Evolutionary conservation across 2,113 vertebrate genomes (phyloP), one percentile per base, ranked within the genome.

Genomic region (Platysternon megacephalum): DNA sequence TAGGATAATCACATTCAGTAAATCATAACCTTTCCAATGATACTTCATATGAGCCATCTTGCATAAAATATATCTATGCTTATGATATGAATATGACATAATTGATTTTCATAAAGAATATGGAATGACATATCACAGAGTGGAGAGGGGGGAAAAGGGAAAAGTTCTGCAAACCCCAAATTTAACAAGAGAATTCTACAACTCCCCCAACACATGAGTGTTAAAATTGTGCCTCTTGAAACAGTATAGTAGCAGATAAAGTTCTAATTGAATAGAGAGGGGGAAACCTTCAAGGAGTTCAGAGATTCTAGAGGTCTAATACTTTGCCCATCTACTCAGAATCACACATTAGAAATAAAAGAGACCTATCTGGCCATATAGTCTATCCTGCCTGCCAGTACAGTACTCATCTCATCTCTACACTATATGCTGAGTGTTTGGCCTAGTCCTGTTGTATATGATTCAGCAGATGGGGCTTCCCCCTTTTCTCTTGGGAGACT

Each of bases 81-180:
- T n/a, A n/a, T n/a, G n/a, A n/a, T n/a, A n/a, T n/a, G n/a, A n/a
- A n/a, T n/a, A n/a, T n/a, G n/a, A n/a, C n/a, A n/a, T n/a, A n/a
- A n/a, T n/a, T n/a, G n/a, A n/a, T 52, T 52, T 6, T 52, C 51
- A 19, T 17, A 52, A 52, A 51, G 14, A 17, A 52, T 52, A 52
- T 52, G 17, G 51, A 52, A 52, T 17, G 51, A 17, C 51, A 19
- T 2, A 52, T 19, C 51, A 52, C 51, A 52, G 51, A 52, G 58
- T 1, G 56, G 3, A 4, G 13, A 32, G 3, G 48, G 1, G 0
- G 0, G n/a, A 21, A 82, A 19, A 82, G 5, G 5, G 11, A 44
- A 44, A 44, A 76, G 19, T 42, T 24, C 21, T 42, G 42, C 10
- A 85, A 11, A 13, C 6, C 56, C 82, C 32, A 4, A 39, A 7